phyloP scores from a whole-genome alignment of 2,797 vertebrate species.

The Chelonia mydas region DNA sequence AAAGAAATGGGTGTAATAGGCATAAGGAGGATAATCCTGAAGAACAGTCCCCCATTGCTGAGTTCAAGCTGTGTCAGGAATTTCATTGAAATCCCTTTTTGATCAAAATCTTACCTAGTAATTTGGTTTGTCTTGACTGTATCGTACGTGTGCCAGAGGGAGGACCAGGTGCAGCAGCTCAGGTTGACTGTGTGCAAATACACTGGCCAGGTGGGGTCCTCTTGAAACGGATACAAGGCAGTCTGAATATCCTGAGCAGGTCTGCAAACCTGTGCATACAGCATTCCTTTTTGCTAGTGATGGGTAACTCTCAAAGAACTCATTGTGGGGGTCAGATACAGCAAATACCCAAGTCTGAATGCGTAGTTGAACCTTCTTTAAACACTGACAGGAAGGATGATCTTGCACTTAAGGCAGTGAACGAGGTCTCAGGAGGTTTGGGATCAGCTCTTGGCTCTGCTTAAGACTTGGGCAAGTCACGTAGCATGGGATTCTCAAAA shows the following conservation, averaged over 20 bases:
- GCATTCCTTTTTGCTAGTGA: neutral
- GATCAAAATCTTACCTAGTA: neutral
- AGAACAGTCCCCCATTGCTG: neutral
- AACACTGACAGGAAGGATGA: neutral
- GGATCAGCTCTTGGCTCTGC: neutral
- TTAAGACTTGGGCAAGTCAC: neutral
- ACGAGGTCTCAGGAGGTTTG: neutral
- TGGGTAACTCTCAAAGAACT: neutral
- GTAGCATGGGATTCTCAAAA: neutral
- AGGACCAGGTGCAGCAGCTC: neutral
- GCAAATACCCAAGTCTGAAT: neutral
- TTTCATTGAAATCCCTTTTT: neutral
- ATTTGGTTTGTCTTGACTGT: neutral
- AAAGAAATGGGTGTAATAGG: neutral
- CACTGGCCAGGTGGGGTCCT: neutral
- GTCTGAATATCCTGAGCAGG: neutral
- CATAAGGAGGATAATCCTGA: neutral
- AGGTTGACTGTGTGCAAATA: neutral
- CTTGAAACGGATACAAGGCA: rapidly evolving
- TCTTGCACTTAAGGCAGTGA: neutral
- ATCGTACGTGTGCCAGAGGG: neutral
- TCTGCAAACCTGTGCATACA: neutral
- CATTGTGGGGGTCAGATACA: neutral
- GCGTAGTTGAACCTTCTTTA: neutral
- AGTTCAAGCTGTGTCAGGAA: neutral